A percentile compares a stretch with the other conserved stretches of the same genome.
phyloP scores from a whole-genome alignment of 2,113 vertebrate genomes.

The Phainopepla nitens region DNA sequence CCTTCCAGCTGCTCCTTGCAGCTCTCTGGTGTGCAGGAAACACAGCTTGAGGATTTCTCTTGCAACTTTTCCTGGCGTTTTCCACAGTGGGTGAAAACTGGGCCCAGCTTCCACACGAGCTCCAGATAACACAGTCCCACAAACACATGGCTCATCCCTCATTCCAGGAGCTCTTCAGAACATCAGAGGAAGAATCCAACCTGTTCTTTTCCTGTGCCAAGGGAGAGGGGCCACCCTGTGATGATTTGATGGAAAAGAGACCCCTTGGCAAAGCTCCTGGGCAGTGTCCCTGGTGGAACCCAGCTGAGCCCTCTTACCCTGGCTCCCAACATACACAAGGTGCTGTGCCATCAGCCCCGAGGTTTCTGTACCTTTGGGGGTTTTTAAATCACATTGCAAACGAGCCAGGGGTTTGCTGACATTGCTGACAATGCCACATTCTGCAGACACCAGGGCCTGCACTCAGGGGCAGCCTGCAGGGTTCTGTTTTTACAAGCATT shows the following conservation, averaged over 20 bases:
- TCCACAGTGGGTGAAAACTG: not conserved
- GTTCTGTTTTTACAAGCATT: not conserved
- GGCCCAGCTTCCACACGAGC: not conserved
- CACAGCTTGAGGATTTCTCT: not conserved
- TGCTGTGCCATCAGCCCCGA: not conserved
- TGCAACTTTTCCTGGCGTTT: not conserved
- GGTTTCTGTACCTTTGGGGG: slow-evolving; percentile 24
- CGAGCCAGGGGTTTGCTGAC: too few species aligned
- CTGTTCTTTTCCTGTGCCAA: slow-evolving; percentile 26
- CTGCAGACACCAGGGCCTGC: not conserved
- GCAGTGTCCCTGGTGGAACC: not conserved
- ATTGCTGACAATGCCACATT: slow-evolving; percentile 25
- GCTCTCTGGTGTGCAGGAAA: not conserved
- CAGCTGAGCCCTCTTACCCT: not conserved
- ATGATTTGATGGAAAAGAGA: not conserved
- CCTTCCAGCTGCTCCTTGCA: not conserved
- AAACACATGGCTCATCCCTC: not conserved
- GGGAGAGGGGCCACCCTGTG: not conserved
- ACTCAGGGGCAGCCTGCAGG: not conserved
- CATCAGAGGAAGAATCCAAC: not conserved
- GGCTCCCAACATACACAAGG: not conserved
- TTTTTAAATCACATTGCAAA: not conserved
- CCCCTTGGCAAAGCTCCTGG: not conserved
- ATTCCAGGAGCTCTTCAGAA: not conserved
- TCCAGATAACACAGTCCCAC: not conserved